Percentiles rank a stretch among this genome's conserved stretches.
Evolutionary conservation across 2,113 vertebrate species (phyloP).

Genomic region (Hyaena hyaena): DNA sequence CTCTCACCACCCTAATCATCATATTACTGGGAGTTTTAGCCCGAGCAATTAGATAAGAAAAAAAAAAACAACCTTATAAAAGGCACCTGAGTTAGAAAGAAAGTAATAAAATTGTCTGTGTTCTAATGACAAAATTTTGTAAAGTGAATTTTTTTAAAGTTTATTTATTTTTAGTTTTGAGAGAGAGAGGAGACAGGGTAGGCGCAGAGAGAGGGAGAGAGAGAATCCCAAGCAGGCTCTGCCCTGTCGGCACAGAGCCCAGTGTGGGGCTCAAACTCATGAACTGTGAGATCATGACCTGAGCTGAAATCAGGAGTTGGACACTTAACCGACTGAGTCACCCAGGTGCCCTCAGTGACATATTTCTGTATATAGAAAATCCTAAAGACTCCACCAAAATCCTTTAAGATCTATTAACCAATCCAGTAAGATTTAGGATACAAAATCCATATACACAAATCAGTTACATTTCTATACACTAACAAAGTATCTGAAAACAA

Average conservation of each 20-base stretch:
- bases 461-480: neutral
- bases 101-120: neutral
- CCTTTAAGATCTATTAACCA: neutral
- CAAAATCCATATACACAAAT: neutral
- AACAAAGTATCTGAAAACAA: neutral
- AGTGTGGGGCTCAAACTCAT: too few species aligned
- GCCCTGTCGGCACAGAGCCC: too few species aligned
- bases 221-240: too few species aligned
- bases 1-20: neutral
- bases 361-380: neutral
- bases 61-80: neutral
- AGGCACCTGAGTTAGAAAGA: neutral
- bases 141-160: too few species aligned
- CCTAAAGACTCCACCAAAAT: neutral
- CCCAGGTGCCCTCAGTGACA: neutral
- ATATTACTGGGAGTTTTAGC: neutral
- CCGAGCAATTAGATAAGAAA: neutral
- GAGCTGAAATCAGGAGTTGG: too few species aligned
- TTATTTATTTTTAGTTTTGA: too few species aligned
- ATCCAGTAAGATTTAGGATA: neutral
- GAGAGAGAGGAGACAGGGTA: too few species aligned
- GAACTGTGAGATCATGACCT: too few species aligned
- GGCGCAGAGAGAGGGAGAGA: too few species aligned
- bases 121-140: neutral
- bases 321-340: too few species aligned